A percentile compares a stretch with the other conserved stretches of the same genome.
phyloP scores from a whole-genome alignment of 2,113 vertebrate genomes.

The Lagopus muta region DNA sequence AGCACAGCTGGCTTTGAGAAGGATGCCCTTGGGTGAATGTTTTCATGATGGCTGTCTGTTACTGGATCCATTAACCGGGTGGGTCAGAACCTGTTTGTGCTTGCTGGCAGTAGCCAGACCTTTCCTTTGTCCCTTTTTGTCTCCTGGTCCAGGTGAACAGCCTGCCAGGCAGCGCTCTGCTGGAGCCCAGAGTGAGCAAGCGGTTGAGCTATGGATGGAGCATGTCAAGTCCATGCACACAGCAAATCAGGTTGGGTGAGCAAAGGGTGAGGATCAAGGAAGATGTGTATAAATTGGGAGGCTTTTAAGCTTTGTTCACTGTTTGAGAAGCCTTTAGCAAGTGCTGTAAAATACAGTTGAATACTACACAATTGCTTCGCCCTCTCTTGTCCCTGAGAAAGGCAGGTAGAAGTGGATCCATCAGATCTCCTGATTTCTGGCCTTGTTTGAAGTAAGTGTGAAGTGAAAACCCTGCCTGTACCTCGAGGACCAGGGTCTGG shows the following conservation, averaged over 20 bases:
- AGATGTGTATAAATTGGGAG: conserved; percentile 9
- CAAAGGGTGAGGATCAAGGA: conserved; percentile 63
- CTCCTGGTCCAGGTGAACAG: neutral
- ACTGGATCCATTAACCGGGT: neutral
- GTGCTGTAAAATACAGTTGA: conserved; percentile 18
- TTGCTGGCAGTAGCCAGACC: rapidly evolving
- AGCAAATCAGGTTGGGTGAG: conserved; percentile 58
- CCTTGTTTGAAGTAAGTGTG: neutral
- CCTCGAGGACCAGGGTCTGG: neutral
- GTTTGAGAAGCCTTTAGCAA: conserved; percentile 24
- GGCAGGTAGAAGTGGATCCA: neutral
- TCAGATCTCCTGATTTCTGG: neutral
- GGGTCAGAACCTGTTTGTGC: neutral
- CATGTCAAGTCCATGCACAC: conserved; percentile 57
- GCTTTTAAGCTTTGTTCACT: conserved; percentile 35
- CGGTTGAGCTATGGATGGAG: neutral
- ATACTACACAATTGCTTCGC: neutral
- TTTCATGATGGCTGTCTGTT: neutral
- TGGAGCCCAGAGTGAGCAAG: neutral
- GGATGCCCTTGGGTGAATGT: neutral
- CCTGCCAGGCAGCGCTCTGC: rapidly evolving
- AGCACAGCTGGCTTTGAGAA: neutral
- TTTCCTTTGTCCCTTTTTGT: neutral
- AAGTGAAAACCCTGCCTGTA: neutral
- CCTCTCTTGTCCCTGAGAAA: neutral